These are phyloP conservation scores for Harpalus rufipes DNA, from an alignment of 2,888 invertebrate genomes.

Conservation along the genomic window DNA sequence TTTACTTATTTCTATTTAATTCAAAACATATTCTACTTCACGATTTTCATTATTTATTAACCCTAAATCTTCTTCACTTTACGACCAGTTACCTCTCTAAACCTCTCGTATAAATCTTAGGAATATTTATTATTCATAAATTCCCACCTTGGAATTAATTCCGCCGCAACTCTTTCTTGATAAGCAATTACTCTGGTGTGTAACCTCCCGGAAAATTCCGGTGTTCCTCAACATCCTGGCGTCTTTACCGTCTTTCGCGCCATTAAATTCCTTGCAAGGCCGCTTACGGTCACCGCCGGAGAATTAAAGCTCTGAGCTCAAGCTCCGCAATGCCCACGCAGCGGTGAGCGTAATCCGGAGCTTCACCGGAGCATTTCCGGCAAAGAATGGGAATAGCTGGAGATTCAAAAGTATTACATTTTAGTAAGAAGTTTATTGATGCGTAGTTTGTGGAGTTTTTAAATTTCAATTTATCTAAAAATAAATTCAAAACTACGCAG, in stretches of 20 bases:
- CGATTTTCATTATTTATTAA: no score
- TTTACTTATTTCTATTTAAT: no score
- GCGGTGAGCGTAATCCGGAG: neutral
- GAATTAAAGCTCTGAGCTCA: conserved; percentile 25
- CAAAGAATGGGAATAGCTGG: neutral
- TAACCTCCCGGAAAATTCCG: conserved; percentile 25
- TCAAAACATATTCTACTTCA: no score
- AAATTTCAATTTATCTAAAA: neutral
- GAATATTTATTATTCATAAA: conserved; percentile 1
- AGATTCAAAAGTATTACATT: neutral
- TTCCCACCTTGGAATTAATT: conserved; percentile 34
- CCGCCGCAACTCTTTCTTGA: conserved; percentile 6
- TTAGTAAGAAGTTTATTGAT: neutral
- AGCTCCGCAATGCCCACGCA: neutral
- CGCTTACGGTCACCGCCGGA: neutral
- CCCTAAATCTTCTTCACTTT: neutral
- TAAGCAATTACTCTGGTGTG: conserved; percentile 37
- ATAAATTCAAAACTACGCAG: neutral
- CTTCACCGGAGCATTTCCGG: neutral
- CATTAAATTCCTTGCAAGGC: conserved; percentile 19
- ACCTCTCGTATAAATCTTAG: neutral
- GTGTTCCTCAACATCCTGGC: conserved; percentile 16
- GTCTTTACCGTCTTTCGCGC: conserved; percentile 31
- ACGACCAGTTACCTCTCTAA: neutral
- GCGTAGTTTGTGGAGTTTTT: neutral